Evolutionary conservation across 2,797 vertebrate genomes (phyloP).

Genomic region (Mastacembelus armatus): DNA sequence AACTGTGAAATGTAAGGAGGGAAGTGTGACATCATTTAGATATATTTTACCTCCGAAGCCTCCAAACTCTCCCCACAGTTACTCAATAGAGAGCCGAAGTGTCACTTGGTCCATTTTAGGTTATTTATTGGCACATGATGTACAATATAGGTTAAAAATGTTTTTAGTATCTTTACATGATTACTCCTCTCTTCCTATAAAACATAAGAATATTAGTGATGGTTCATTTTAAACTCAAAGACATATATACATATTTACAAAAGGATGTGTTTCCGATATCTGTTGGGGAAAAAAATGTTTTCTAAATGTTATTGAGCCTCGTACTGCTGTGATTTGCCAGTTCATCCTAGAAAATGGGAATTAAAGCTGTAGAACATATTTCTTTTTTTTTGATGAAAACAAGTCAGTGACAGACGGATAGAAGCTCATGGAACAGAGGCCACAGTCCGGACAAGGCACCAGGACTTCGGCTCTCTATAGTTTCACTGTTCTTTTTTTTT

Average conservation of each 20-base stretch:
- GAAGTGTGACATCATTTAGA: conserved; percentile 29
- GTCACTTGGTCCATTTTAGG: not conserved
- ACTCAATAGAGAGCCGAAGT: conserved; percentile 1
- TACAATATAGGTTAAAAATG: not conserved
- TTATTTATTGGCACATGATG: not conserved
- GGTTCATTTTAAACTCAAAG: not conserved
- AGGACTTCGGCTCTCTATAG: not conserved
- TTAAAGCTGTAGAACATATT: not conserved
- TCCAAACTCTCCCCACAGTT: conserved; percentile 3
- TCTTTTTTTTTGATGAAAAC: not conserved
- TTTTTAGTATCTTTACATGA: not conserved
- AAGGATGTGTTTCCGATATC: not conserved
- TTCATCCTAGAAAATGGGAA: not conserved
- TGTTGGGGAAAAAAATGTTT: not conserved
- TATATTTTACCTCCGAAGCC: conserved; percentile 1
- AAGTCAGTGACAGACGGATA: conserved; percentile 18
- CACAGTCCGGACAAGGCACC: not conserved
- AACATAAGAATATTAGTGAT: not conserved
- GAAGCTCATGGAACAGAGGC: not conserved
- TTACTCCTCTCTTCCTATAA: not conserved
- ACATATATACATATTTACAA: not conserved
- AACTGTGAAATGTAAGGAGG: conserved; percentile 25
- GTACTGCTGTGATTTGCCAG: not conserved
- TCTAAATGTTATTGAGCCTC: not conserved
- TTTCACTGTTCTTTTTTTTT: not conserved